A percentile compares a stretch with the other conserved stretches of the same genome.
phyloP scores from a whole-genome alignment of 2,888 invertebrate species.

The Latrodectus elegans region DNA sequence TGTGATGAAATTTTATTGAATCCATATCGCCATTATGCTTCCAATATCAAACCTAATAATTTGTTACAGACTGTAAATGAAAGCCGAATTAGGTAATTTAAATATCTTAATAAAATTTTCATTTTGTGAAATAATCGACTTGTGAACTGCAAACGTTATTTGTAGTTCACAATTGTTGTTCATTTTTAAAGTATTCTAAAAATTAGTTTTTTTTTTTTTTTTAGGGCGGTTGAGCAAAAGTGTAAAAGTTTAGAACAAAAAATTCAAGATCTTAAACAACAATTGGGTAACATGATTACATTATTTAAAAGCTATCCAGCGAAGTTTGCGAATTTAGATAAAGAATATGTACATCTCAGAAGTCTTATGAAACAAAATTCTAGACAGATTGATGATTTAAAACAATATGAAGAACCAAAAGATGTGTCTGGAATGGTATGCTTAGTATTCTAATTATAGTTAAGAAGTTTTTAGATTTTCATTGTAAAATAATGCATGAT shows the following conservation, averaged over 20 bases:
- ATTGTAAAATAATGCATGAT: too few relatives aligned
- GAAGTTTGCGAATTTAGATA: neutral
- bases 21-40: constrained; percentile 69
- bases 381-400: neutral
- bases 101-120: neutral
- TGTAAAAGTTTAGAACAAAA: too few relatives aligned
- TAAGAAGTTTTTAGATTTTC: too few relatives aligned
- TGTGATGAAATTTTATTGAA: constrained; percentile 70
- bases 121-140: too few relatives aligned
- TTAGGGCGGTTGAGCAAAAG: too few relatives aligned
- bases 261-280: too few relatives aligned
- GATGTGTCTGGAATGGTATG: constrained; percentile 30
- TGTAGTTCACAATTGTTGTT: too few relatives aligned
- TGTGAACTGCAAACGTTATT: too few relatives aligned
- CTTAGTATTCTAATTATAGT: neutral
- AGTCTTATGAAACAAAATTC: neutral
- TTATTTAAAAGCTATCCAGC: neutral
- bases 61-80: neutral
- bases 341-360: neutral
- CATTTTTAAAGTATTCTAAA: too few relatives aligned
- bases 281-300: too few relatives aligned
- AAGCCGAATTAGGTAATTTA: neutral
- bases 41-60: neutral
- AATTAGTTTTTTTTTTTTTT: too few relatives aligned
- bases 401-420: constrained; percentile 8